Evolutionary conservation across 2,888 invertebrate genomes (phyloP), one percentile per base, ranked within the genome.

Genomic region (Mystacides longicornis): DNA sequence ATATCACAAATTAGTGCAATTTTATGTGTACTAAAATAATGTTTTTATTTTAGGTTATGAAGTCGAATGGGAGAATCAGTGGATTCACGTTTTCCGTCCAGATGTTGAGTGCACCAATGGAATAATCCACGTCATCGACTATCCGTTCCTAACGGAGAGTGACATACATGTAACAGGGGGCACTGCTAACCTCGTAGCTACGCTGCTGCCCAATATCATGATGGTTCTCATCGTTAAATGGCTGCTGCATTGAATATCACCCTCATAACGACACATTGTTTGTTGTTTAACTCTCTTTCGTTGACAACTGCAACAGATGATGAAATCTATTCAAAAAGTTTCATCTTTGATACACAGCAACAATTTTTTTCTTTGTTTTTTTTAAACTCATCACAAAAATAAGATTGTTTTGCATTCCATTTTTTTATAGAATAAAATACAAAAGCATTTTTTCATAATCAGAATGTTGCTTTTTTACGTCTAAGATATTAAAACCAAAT

Each of bases 61-160:
- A 66, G 83, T 93, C 58, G 84, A 86, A 68, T 93, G 93, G 93
- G 86, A 88, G 65, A 87, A 87, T 59, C 83, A 85, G 68, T 83
- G 83, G 80, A 88, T 93, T 65, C 85, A 85, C 65, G 89, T 94
- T 49, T 86, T 87, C 71, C 84, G 94, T 62, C 90, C 95, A 21
- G 93, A 97, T 71, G 91, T 97, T 3, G 90, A 92, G 67, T 95
- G 95, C 71, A 94, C 92, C 71, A 96, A 96, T 69, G 96, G 96
- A 51, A 88, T 93, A 64, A 94, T 96, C 64, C 95, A 96, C 71
- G 91, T 94, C 60, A 93, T 96, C 67, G 93, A 94, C 68, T 81
- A 81, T 63, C 93, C 94, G 3, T 85, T 96, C 67, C 75, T 93
- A 58, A 81, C 83, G 67, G 89, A 89, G 65, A 86, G 85, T 65